Base-by-base conservation (phyloP, 2,888 invertebrate species). In the Calliopum simillimum region DNA sequence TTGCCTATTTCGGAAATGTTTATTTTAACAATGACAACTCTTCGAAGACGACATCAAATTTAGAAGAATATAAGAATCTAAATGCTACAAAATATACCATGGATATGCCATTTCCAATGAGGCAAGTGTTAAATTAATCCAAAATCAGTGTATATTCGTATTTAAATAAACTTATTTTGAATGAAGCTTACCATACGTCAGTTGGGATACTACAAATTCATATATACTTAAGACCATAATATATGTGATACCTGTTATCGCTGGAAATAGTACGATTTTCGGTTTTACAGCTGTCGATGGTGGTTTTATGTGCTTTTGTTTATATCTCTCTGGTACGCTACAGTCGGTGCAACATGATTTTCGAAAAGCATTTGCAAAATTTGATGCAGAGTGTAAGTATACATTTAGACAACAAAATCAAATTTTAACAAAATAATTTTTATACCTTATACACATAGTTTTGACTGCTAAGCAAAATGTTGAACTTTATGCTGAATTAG, bases 181-280 rank as follows among this genome's bases (percentile, higher is more conserved):
- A n/a, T 23, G 1, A 21, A 58, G 56, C 33, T 25, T 58, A n/a
- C 56, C 56, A 14, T 58, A 33, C 33, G 14, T 58, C 2, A 16
- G 25, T 3, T 58, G 56, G 56, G 25, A 14, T n/a, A n/a, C 23
- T 16, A 58, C 33, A 23, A 58, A 11, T 5, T 33, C 33, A 12
- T 25, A 25, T 33, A 16, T 58, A 11, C n/a, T 58, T 2, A 33
- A 58, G 23, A 58, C 23, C 5, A 8, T 58, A 8, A 58, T 58
- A 3, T 58, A 58, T 41, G 25, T 58, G 6, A 58, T n/a, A 4
- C 3, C 56, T 13, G 23, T 58, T 14, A 33, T 58, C 8, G 16
- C 46, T 33, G 63, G 63, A 11, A 64, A 64, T 64, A 51, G 49
- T 23, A 64, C 63, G 0, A 51, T 64, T 64, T 64, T 64, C 13